Base-by-base conservation (phyloP, 2,113 vertebrate species). In the Pachypanchax playfairii region DNA sequence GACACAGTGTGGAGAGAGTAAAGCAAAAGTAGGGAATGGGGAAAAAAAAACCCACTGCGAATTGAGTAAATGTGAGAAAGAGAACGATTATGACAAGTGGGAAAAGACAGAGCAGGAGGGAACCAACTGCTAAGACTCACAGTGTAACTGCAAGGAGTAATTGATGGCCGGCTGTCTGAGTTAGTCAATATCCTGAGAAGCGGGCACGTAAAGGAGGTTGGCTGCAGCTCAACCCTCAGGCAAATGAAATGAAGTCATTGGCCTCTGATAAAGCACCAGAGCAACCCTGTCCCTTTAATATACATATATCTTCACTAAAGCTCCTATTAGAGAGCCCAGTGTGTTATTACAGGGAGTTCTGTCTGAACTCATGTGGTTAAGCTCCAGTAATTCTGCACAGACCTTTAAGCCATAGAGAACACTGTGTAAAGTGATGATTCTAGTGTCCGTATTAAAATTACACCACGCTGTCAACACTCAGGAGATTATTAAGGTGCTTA, bases 321-420 rank as follows among this genome's bases (percentile, higher is more conserved):
- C 77, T 52, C 65, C 61, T 79, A 75, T 80, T 84, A 87, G 79
- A 52, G 28, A 39, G 29, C 55, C 64, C 56, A 62, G 67, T 50
- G 44, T 72, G 41, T 83, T 60, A 82, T 87, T 81, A 76, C 65
- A 20, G 11, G 66, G 31, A n/a, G 48, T 29, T 62, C 24, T 13
- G 53, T 65, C 59, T 65, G 51, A 77, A 65, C 65, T 73, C 60
- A 43, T 50, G 62, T 47, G 42, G 59, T 73, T 84, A 85, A 52
- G 64, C 75, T 69, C 10, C 48, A 61, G 67, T 79, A 75, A 83
- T 74, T 73, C 73, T 58, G 51, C 11, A 29, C 38, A 61, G 63
- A 47, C 58, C 38, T 76, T 79, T 44, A 52, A 85, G 65, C 60
- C 13, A 26, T 18, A 33, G 20, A 59, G 44, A 64, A 48, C 26